phyloP scores from a whole-genome alignment of 92 coral and sea anemone species.

The Phenganax stokvisi region DNA sequence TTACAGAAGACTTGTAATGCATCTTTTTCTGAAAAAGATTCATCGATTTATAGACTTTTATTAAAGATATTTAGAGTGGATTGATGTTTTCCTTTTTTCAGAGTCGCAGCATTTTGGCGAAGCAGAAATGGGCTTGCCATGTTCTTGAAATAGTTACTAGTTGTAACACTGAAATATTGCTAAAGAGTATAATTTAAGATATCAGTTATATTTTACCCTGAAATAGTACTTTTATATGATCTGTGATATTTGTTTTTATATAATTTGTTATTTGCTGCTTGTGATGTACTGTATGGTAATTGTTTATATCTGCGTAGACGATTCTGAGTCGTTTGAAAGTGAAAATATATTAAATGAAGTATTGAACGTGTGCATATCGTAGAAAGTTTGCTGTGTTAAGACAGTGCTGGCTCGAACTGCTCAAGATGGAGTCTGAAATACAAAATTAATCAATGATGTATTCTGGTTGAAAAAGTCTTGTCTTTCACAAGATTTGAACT shows the following conservation, averaged over 20 bases:
- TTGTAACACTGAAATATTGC: not conserved
- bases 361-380: no score
- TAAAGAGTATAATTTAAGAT: conserved; percentile 9
- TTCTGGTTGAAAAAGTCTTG: not conserved
- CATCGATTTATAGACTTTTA: no score
- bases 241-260: conserved; percentile 7
- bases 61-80: not conserved
- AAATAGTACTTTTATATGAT: not conserved
- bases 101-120: conserved; percentile 39
- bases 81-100: not conserved
- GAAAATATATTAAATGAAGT: no score
- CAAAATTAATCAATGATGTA: not conserved
- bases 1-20: no score
- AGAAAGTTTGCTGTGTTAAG: no score
- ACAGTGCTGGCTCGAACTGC: no score
- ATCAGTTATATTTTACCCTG: not conserved
- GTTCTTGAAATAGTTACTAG: not conserved
- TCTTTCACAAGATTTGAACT: not conserved
- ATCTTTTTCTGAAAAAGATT: no score
- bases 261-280: not conserved
- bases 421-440: no score
- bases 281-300: not conserved
- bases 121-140: not conserved
- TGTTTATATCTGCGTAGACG: not conserved
- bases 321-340: not conserved